phyloP scores from a whole-genome alignment of 2,888 invertebrate species.

The Drosophila kuntzei region DNA sequence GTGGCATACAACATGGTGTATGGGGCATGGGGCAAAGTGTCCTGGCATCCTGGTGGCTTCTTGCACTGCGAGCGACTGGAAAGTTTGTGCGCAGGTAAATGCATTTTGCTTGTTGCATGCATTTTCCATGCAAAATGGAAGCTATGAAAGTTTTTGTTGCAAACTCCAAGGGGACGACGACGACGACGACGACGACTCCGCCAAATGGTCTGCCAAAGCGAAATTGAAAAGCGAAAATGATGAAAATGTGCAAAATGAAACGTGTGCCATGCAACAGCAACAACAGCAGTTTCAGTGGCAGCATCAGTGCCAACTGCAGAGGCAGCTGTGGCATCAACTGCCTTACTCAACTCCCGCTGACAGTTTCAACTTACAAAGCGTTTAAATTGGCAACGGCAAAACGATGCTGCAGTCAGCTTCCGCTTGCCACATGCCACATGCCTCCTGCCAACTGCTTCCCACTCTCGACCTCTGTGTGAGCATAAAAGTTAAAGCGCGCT shows the following conservation, averaged over 20 bases:
- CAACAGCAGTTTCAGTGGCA: constrained; percentile 25
- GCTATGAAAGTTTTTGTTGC: constrained; percentile 64
- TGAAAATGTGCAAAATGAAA: constrained; percentile 76
- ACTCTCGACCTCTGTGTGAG: not conserved
- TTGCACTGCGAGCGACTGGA: constrained; percentile 22
- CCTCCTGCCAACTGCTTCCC: not conserved
- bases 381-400: constrained; percentile 51
- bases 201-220: constrained; percentile 64
- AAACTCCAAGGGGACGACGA: constrained; percentile 31
- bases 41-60: constrained; percentile 23
- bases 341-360: constrained; percentile 15
- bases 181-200: constrained; percentile 16
- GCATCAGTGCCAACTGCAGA: constrained; percentile 21
- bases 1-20: constrained; percentile 14
- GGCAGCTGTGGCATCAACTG: constrained; percentile 18
- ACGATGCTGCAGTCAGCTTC: constrained; percentile 5
- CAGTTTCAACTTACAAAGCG: constrained; percentile 60
- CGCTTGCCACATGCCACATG: constrained; percentile 3
- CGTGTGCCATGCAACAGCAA: constrained; percentile 49
- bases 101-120: constrained; percentile 77
- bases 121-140: constrained; percentile 64
- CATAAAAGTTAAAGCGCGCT: constrained; percentile 25
- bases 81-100: constrained; percentile 66
- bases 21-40: constrained; percentile 5
- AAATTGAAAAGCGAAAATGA: constrained; percentile 77